Base-by-base conservation (phyloP, 2,888 invertebrate genomes). In the Deroplatys truncata region DNA sequence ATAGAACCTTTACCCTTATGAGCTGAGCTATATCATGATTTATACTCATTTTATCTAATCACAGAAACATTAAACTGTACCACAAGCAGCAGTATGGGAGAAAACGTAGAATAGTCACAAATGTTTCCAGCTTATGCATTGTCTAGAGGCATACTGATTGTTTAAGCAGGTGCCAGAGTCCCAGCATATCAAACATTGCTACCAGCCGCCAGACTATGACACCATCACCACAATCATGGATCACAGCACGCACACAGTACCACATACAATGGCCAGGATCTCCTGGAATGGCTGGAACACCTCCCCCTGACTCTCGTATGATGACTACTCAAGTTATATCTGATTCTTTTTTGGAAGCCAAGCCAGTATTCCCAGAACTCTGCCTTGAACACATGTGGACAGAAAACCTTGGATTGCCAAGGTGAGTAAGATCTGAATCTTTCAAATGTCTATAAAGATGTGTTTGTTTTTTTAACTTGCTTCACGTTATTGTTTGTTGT, bases 371-470 rank as follows among this genome's bases (percentile, higher is more conserved):
- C 91, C 98, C 98, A 0, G 97, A 97, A 91, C 95, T 98, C 91
- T 98, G 98, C 92, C 94, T 99, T 85, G 98, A 99, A 91, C 97
- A 97, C 92, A 94, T 98, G 25, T 99, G 98, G 98, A 97, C 97
- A 0, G 98, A 98, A 92, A 96, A 94, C 90, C 94, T 92, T 83
- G 92, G 92, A 20, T 91, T 93, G 20, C 92, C 93, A 56, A 93
- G 93, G 94, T 93, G 92, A 91, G 92, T 91, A 85, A 35, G 43
- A 31, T 88, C 85, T 13, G 43, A 28, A 89, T 49, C 35, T 0
- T 82, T n/a, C n/a, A n/a, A n/a, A n/a, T n/a, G n/a, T n/a, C n/a
- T n/a, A n/a, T n/a, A n/a, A n/a, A n/a, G n/a, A n/a, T n/a, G n/a
- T n/a, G n/a, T n/a, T n/a, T n/a, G n/a, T n/a, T n/a, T n/a, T n/a